Evolutionary conservation across 2,113 vertebrate species (phyloP), one percentile per base, ranked within the genome.

Genomic region (Alligator sinensis): DNA sequence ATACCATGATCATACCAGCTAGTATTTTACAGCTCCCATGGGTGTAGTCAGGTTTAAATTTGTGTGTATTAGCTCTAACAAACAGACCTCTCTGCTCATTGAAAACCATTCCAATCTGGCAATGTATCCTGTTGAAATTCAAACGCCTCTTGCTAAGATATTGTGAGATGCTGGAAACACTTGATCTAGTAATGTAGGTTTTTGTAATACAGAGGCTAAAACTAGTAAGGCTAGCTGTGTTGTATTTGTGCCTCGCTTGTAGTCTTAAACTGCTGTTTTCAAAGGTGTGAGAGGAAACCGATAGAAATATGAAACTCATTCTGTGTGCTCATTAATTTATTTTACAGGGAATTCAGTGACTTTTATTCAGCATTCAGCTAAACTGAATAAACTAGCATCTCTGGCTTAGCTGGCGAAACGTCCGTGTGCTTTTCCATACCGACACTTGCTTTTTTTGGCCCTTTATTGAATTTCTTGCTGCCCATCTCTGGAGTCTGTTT

Each of bases 1-100:
- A 95, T 96, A 95, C 87, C 91, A 84, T 91, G 85, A 72, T 92
- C 90, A 97, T 96, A 94, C 95, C 96, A 93, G 94, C 94, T 95
- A 61, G 92, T 79, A 54, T 92, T 94, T 78, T 92, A 47, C 47
- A 60, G 89, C 95, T 96, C 66, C 91, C 77, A 13, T 24, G 86
- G 84, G 25, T 89, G 94, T 87, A 75, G 89, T 91, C 94, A 80
- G 54, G 21, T n/a, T 93, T 91, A 84, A 74, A 91, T 96, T 95
- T 94, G 92, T 95, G 88, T 95, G 96, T 93, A 82, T 77, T 87
- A 95, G 80, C 82, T 90, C 89, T 96, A n/a, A 94, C 90, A 90
- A 60, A 61, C 88, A 89, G 88, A 75, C 87, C 94, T 97, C 89
- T 78, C 74, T 60, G 91, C 85, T 94, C 77, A 81, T 87, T 95